phyloP scores from a whole-genome alignment of 2,113 vertebrate species.

The Brevimyrus niger region DNA sequence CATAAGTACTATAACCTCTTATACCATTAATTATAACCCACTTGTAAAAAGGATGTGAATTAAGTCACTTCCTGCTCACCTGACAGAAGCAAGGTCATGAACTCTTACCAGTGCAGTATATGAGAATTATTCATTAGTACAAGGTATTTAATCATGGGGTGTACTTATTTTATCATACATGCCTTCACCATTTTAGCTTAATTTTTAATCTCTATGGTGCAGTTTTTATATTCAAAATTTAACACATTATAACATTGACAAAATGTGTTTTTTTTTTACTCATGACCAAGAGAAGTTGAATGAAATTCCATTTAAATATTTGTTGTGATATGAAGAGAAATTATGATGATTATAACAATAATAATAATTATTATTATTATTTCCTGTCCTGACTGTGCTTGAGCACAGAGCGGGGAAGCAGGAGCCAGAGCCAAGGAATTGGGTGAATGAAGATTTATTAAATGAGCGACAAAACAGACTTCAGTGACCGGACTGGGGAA shows the following conservation, averaged over 20 bases:
- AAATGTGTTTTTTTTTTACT: not conserved
- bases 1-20: conserved; percentile 22
- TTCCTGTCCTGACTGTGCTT: no score
- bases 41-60: conserved; percentile 3
- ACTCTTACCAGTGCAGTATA: not conserved
- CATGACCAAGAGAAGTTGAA: not conserved
- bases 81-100: conserved; percentile 6
- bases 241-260: not conserved
- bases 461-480: no score
- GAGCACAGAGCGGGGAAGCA: no score
- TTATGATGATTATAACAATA: not conserved
- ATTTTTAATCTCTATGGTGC: not conserved
- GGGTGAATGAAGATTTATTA: no score
- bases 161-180: not conserved
- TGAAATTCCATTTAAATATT: not conserved
- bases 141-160: not conserved
- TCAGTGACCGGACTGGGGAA: no score
- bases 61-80: conserved; percentile 11
- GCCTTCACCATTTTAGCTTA: not conserved
- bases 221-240: not conserved
- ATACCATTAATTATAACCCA: conserved; percentile 13
- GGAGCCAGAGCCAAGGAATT: no score
- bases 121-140: not conserved
- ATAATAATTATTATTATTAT: not conserved
- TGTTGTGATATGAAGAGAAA: not conserved